phyloP scores from a whole-genome alignment of 2,797 vertebrate genomes.

The Apogon talboti region DNA sequence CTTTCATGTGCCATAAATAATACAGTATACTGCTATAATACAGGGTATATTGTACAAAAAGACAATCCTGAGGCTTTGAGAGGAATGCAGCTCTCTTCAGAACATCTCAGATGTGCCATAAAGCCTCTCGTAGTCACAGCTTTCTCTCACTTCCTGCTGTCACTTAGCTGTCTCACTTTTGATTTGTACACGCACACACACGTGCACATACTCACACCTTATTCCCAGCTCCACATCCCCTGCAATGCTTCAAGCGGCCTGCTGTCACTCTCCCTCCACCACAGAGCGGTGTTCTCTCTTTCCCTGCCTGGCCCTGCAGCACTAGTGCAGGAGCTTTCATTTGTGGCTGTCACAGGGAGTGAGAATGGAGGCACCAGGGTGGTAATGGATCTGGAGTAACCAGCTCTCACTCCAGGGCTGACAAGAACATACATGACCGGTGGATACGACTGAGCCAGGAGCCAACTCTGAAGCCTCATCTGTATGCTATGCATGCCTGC shows the following conservation, averaged over 20 bases:
- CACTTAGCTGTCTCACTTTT: slow-evolving; percentile 1
- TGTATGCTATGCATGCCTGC: slow-evolving; percentile 11
- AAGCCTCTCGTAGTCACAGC: slow-evolving; percentile 15
- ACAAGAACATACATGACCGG: slow-evolving; percentile 50
- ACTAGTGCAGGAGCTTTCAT: slow-evolving; percentile 54
- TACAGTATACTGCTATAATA: not conserved
- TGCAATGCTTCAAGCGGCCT: slow-evolving; percentile 37
- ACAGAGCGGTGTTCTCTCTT: slow-evolving; percentile 32
- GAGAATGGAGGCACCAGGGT: slow-evolving; percentile 50
- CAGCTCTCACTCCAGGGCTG: slow-evolving; percentile 48
- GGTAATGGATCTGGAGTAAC: slow-evolving; percentile 63
- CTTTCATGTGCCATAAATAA: not conserved
- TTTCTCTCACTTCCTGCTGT: slow-evolving; percentile 8
- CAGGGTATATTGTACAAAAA: not conserved
- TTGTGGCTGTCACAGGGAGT: slow-evolving; percentile 60
- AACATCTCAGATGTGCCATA: slow-evolving; percentile 13
- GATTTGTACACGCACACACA: not conserved
- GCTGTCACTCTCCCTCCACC: slow-evolving; percentile 48
- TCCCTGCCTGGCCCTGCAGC: slow-evolving; percentile 49
- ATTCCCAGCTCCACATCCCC: slow-evolving; percentile 49
- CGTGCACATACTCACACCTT: slow-evolving; percentile 42
- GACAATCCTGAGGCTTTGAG: not conserved
- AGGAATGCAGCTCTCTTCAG: not conserved
- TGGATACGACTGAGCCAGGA: slow-evolving; percentile 12
- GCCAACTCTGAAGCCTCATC: slow-evolving; percentile 21